Base-by-base conservation (phyloP, 2,888 invertebrate genomes). In the Stegana nigrithorax region DNA sequence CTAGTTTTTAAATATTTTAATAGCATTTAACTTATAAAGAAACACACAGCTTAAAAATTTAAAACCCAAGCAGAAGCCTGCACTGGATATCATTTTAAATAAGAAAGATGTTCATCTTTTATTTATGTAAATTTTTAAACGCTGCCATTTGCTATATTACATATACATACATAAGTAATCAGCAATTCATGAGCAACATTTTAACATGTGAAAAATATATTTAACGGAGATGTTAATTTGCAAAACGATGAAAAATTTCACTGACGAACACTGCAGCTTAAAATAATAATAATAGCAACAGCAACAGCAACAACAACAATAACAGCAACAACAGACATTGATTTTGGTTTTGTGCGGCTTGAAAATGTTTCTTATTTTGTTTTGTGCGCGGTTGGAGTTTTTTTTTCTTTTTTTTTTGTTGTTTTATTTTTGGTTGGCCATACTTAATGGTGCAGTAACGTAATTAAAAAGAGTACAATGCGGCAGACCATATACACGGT, bases 381-480 rank as follows among this genome's bases (percentile, higher is more conserved):
- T 39, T 50, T 50, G 26, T 25, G 23, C 23, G 50, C 50, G n/a
- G 25, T 21, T 25, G 10, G n/a, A 50, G 26, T 17, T 21, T 45
- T 45, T 45, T 23, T 25, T 4, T 21, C 19, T 17, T 45, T 45
- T 51, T 5, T 25, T 42, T 42, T 56, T 56, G 23, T 14, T n/a
- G n/a, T 4, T 25, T 23, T 23, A n/a, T 56, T 56, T 56, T 12
- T 56, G 19, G 47, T 23, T 47, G 47, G 47, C n/a, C 72, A 71
- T 77, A 42, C 69, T 71, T 71, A 78, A 77, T 78, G 73, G 70
- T 63, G 79, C 75, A 75, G 79, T 77, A 74, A 73, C 73, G 75
- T 77, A 75, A 78, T 75, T 75, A 75, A 78, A 75, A 75, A 79
- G 68, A 66, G 70, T 50, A 50, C 79, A 77, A 70, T 75, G 66